These are phyloP conservation scores for Hormiphora californensis DNA, from an alignment of 37 sponge, comb jelly and placozoan genomes.

Conservation along the genomic window DNA sequence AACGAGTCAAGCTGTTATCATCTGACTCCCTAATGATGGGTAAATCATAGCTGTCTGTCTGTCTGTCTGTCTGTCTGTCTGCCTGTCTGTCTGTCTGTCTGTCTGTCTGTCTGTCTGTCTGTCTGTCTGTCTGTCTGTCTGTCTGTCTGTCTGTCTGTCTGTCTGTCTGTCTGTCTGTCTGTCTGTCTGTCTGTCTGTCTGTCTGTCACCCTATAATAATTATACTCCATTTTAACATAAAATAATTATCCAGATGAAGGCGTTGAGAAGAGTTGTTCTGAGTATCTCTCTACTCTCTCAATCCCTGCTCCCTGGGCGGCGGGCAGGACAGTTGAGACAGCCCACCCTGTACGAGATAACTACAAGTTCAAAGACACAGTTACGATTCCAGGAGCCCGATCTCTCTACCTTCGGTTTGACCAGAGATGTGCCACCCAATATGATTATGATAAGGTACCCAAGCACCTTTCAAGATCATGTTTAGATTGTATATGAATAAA, in stretches of 20 bases:
- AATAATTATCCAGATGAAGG: no score
- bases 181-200: no score
- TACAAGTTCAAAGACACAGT: conserved; percentile 95
- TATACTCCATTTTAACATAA: no score
- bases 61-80: no score
- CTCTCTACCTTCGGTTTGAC: conserved; percentile 89
- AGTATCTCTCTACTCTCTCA: conserved; percentile 55
- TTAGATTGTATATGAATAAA: not conserved
- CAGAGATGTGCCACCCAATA: conserved; percentile 85
- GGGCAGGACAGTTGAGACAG: conserved; percentile 79
- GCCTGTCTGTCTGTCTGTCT: no score
- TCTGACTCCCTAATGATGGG: conserved; percentile 17
- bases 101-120: not conserved
- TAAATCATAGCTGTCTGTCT: not conserved
- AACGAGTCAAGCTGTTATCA: not conserved
- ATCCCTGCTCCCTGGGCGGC: conserved; percentile 89
- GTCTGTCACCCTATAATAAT: no score
- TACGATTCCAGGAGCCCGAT: conserved; percentile 83
- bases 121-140: not conserved
- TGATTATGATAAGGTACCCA: conserved; percentile 77
- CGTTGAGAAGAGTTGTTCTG: not conserved
- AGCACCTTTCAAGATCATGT: not conserved
- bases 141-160: not conserved
- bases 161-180: not conserved
- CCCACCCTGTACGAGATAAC: conserved; percentile 93